Base-by-base conservation (phyloP, 2,888 invertebrate genomes). In the Athalia rosae region DNA sequence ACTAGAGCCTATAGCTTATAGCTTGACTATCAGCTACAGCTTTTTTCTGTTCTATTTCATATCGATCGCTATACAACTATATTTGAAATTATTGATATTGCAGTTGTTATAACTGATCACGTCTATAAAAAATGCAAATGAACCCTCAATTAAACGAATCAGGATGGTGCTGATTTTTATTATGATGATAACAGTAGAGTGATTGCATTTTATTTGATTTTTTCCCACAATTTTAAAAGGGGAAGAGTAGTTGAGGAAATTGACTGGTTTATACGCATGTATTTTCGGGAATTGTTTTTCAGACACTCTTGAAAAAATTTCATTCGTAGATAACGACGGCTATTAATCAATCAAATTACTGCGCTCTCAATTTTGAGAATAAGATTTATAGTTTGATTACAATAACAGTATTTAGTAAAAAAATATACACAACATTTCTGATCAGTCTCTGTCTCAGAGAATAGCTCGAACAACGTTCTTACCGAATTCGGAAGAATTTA, bases 381-480 rank as follows among this genome's bases (percentile, higher is more conserved):
- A 74, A 48, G 50, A 43, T 50, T 48, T 48, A 74, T 74, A 62
- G 74, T 74, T 74, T 62, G 61, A 74, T 74, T 71, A 71, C 71
- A 45, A 56, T 58, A 61, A 74, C 59, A 62, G 74, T 62, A 11
- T 74, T 50, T 61, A n/a, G 74, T 74, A 74, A 74, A 74, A 74
- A 74, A 74, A 74, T 74, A 74, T 74, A 61, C 58, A 48, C 56
- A 71, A 71, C 71, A 71, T 71, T 71, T 58, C 67, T 45, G 58
- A 71, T 58, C 43, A 74, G 62, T 61, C 53, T 74, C 74, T 62
- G n/a, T 45, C 41, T 47, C 11, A 28, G 74, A 28, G 9, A 28
- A 74, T 71, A n/a, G 11, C 9, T 67, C 11, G 1, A 53, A 53
- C n/a, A 50, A 67, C 48, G 48, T n/a, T 13, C 13, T 11, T 66